Evolutionary conservation across 2,113 vertebrate species (phyloP).

Genomic region (sheep (Ovis aries)): DNA sequence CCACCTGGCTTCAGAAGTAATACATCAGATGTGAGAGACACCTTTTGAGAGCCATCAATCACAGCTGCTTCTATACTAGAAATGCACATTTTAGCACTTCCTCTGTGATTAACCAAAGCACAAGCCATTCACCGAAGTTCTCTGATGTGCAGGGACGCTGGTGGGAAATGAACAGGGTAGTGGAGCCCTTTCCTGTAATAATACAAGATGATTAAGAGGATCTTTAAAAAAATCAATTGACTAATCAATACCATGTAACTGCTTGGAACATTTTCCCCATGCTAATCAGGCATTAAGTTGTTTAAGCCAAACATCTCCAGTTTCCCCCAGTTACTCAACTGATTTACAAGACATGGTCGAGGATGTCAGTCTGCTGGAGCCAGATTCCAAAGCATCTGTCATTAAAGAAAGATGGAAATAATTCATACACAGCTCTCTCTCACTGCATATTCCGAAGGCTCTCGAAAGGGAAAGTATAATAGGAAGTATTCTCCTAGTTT

Average conservation of each 20-base stretch:
- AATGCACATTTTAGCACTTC: neutral
- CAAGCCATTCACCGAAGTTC: neutral
- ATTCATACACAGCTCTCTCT: neutral
- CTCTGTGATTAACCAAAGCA: neutral
- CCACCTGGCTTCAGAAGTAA: neutral
- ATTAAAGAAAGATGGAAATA: neutral
- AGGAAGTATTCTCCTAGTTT: neutral
- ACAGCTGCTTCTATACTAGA: neutral
- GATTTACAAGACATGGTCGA: slow-evolving; percentile 7
- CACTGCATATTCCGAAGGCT: neutral
- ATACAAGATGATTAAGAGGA: neutral
- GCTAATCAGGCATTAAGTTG: slow-evolving; percentile 35
- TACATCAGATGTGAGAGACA: neutral
- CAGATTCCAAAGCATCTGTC: neutral
- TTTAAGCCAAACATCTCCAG: slow-evolving; percentile 56
- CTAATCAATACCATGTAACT: slow-evolving; percentile 22
- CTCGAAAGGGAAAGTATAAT: neutral
- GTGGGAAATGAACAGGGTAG: neutral
- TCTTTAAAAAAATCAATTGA: slow-evolving; percentile 41
- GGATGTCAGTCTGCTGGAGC: neutral
- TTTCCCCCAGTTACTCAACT: neutral
- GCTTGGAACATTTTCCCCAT: slow-evolving; percentile 32
- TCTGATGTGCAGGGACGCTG: neutral
- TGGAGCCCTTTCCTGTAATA: slow-evolving; percentile 34
- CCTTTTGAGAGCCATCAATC: neutral